Evolutionary conservation across 2,797 vertebrate genomes (phyloP).

Genomic region (Acrossocheilus fasciatus): DNA sequence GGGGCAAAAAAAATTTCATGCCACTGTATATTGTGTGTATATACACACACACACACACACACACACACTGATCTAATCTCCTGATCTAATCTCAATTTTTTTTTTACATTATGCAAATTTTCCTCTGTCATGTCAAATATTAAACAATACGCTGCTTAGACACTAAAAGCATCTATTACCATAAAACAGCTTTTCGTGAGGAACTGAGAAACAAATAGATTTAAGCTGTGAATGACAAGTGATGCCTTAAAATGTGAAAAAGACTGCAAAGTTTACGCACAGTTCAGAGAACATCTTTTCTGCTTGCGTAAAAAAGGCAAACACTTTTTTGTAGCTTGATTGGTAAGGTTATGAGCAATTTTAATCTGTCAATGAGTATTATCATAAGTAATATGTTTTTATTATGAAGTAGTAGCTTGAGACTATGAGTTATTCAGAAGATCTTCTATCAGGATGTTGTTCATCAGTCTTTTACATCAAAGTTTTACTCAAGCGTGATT

Average conservation of each 20-base stretch:
- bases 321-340: no score
- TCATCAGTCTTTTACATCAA: conserved; percentile 49
- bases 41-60: no score
- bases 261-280: not conserved
- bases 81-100: no score
- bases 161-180: not conserved
- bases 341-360: not conserved
- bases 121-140: no score
- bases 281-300: not conserved
- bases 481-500: conserved; percentile 32
- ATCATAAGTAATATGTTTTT: conserved; percentile 11
- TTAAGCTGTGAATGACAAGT: not conserved
- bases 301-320: not conserved
- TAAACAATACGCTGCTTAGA: not conserved
- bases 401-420: conserved; percentile 12
- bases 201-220: not conserved
- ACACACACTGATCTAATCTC: no score
- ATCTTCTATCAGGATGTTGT: conserved; percentile 23
- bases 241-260: not conserved
- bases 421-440: conserved; percentile 34
- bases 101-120: no score
- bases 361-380: not conserved
- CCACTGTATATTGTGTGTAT: no score
- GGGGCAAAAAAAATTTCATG: no score
- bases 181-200: not conserved